Percentiles rank a stretch among this genome's conserved stretches.
Conservation (phyloP, 2,888 invertebrate species). For the Monoplex corrugatus region DNA sequence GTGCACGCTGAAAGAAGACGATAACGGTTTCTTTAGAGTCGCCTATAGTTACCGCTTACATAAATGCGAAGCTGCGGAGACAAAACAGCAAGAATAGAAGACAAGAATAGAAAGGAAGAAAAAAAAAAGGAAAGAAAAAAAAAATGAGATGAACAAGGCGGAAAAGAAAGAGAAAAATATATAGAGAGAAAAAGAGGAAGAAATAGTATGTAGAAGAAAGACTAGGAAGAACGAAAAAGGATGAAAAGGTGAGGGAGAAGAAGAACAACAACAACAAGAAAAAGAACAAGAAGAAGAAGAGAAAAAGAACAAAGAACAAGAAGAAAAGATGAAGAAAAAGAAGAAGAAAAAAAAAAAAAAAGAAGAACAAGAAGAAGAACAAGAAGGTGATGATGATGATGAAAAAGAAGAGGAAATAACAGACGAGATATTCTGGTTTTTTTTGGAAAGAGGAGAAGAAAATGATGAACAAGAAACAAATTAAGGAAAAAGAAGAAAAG, state of each 20-base stretch:
- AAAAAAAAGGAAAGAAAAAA: neutral
- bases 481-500: neutral
- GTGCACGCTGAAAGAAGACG: no score
- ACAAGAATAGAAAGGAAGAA: neutral
- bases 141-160: neutral
- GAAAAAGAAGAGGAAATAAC: constrained; percentile 8
- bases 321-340: neutral
- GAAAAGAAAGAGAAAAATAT: no score
- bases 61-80: no score
- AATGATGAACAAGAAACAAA: neutral
- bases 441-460: constrained; percentile 16
- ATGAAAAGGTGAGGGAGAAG: no score
- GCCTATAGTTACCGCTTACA: no score
- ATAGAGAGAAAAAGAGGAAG: neutral
- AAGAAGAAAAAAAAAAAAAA: neutral
- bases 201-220: no score
- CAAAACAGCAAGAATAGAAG: no score
- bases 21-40: no score
- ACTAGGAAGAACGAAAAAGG: neutral
- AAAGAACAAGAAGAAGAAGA: no score
- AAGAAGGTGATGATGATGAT: neutral
- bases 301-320: neutral
- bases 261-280: no score
- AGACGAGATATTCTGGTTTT: no score
- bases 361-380: neutral